These are phyloP conservation scores for Distichodus sexfasciatus DNA, from an alignment of 2,797 vertebrate species.

Conservation along the genomic window DNA sequence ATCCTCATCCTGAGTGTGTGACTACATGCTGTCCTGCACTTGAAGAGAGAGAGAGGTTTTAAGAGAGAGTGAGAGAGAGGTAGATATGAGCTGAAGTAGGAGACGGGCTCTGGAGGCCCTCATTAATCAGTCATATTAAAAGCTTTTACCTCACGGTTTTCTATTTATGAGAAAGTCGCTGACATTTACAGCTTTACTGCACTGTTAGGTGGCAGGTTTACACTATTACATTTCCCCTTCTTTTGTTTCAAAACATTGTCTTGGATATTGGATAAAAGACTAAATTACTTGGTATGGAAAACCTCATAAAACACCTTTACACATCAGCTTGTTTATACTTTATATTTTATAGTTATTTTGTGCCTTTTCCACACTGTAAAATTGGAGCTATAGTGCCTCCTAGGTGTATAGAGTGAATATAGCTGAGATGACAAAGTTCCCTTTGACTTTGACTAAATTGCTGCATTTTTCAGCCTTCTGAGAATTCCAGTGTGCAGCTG, in stretches of 20 bases:
- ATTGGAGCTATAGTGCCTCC: too few species aligned
- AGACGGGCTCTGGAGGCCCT: background rate
- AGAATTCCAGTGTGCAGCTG: background rate
- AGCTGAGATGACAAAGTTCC: too few species aligned
- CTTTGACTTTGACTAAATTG: too few species aligned
- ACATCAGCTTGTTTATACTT: too few species aligned
- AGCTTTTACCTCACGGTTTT: conserved; percentile 3
- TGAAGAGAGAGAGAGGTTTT: background rate
- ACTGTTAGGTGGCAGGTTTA: conserved; percentile 7
- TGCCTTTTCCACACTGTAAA: too few species aligned
- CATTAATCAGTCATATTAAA: conserved; percentile 35
- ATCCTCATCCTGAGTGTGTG: background rate
- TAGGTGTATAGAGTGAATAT: too few species aligned
- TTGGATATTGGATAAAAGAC: background rate
- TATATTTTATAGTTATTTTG: too few species aligned
- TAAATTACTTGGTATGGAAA: background rate
- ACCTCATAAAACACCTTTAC: background rate
- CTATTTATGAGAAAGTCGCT: conserved; percentile 21
- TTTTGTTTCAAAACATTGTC: too few species aligned
- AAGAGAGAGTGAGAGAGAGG: background rate
- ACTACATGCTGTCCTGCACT: background rate
- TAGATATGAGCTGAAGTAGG: background rate
- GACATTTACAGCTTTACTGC: conserved; percentile 22
- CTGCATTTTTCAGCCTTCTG: too few species aligned
- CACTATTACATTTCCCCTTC: conserved; percentile 1